Evolutionary conservation across 2,797 vertebrate species (phyloP).

Genomic region (Phalloptychus januarius): DNA sequence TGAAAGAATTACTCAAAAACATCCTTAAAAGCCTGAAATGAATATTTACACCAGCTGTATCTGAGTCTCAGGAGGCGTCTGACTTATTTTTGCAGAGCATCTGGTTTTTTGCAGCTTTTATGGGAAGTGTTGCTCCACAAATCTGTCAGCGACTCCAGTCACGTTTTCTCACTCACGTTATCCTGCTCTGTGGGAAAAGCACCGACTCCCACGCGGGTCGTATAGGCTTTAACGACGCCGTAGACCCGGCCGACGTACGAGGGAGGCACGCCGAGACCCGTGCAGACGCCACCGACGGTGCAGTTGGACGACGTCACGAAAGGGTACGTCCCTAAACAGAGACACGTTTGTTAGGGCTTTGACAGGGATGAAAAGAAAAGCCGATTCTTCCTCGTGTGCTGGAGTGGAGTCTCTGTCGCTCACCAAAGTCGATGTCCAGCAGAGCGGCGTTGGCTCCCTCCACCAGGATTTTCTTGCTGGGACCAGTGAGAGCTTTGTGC

Average conservation of each 20-base stretch:
- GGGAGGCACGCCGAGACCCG: slow-evolving; percentile 83
- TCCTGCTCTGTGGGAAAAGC: slow-evolving; percentile 86
- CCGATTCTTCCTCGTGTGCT: not conserved
- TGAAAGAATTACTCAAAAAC: not conserved
- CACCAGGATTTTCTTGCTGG: slow-evolving; percentile 86
- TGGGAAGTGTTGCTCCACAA: not conserved
- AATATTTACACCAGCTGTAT: not conserved
- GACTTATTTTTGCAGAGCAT: not conserved
- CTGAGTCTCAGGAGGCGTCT: not conserved
- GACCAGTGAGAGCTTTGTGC: slow-evolving; percentile 82
- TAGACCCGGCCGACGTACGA: slow-evolving; percentile 84
- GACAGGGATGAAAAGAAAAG: not conserved
- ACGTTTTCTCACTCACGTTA: slow-evolving; percentile 73
- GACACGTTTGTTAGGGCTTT: slow-evolving; percentile 11
- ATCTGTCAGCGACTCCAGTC: not conserved
- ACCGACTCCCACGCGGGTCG: slow-evolving; percentile 85
- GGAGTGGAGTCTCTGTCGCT: slow-evolving; percentile 20
- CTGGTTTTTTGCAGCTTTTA: not conserved
- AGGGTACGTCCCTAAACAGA: slow-evolving; percentile 81
- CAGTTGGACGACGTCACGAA: slow-evolving; percentile 88
- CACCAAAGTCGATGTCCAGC: slow-evolving; percentile 87
- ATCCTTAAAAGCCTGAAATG: not conserved
- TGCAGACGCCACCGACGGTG: slow-evolving; percentile 85
- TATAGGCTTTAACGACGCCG: slow-evolving; percentile 86
- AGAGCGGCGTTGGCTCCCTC: slow-evolving; percentile 86